These are phyloP conservation scores for Hydriomena furcata DNA, from an alignment of 2,888 invertebrate species.

Conservation along the genomic window DNA sequence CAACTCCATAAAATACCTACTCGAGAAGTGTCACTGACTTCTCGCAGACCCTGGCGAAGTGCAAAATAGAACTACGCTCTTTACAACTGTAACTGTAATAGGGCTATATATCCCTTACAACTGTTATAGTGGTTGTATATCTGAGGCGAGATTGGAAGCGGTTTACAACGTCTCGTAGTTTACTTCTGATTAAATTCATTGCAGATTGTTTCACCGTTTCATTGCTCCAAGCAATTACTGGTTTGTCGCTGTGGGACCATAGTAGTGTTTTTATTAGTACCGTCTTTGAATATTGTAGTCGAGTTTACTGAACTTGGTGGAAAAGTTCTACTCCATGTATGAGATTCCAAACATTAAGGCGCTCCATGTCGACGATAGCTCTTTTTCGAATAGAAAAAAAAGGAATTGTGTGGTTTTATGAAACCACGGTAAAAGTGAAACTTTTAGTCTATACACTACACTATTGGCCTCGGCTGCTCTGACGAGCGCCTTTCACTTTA, in stretches of 20 bases:
- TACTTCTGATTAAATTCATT: conserved; percentile 35
- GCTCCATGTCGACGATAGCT: no score
- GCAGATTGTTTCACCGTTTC: conserved; percentile 23
- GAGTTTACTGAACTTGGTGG: neutral
- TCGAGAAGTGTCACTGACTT: neutral
- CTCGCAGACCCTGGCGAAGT: conserved; percentile 10
- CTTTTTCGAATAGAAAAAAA: no score
- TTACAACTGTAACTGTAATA: conserved; percentile 12
- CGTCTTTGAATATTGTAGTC: neutral
- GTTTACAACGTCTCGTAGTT: conserved; percentile 34
- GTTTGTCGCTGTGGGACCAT: conserved; percentile 12
- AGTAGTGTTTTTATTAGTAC: conserved; percentile 4
- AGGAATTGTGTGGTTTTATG: no score
- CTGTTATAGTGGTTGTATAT: conserved; percentile 19
- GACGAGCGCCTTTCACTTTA: no score
- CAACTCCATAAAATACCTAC: no score
- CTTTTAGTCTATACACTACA: no score
- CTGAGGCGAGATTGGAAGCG: conserved; percentile 8
- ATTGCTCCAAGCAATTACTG: conserved; percentile 22
- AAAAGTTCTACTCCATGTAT: no score
- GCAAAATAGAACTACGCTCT: conserved; percentile 11
- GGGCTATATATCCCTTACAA: conserved; percentile 10
- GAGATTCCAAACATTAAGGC: no score
- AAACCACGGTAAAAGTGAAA: no score
- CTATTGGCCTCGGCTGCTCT: no score